These are phyloP conservation scores for Pseudocheirus occidentalis DNA, from an alignment of 2,797 vertebrate species.

Conservation along the genomic window DNA sequence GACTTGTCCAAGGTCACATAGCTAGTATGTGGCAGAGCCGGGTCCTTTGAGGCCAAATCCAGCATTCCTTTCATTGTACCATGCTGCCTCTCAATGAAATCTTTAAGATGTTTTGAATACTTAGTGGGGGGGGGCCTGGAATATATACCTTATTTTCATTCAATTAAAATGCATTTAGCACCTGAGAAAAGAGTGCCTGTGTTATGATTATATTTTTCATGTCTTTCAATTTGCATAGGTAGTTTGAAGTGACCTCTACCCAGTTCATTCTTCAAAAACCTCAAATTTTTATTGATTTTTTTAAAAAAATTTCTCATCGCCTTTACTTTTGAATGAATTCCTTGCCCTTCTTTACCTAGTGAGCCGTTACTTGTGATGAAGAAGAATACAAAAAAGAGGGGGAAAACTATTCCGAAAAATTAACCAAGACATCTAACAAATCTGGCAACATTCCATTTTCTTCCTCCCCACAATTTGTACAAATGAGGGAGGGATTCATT, in stretches of 20 bases:
- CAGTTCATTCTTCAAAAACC: not conserved
- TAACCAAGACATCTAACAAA: not conserved
- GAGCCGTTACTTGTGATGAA: not conserved
- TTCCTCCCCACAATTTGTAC: not conserved
- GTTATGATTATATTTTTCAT: slow-evolving; percentile 23
- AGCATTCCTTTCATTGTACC: not conserved
- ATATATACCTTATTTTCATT: not conserved
- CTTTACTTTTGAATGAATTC: not conserved
- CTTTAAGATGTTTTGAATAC: not conserved
- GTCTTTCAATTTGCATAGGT: not conserved
- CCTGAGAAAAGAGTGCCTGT: slow-evolving; percentile 29
- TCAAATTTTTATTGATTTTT: not conserved
- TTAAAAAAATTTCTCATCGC: not conserved
- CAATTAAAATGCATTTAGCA: not conserved
- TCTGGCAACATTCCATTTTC: not conserved
- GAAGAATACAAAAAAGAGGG: not conserved
- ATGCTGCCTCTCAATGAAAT: not conserved
- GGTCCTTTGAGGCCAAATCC: not conserved
- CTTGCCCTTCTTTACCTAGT: not conserved
- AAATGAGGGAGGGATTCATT: not conserved
- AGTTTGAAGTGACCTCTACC: not conserved
- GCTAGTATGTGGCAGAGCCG: not conserved
- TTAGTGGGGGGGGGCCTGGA: not conserved
- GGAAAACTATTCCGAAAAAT: not conserved
- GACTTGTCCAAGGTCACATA: not conserved